phyloP scores from a whole-genome alignment of 2,888 invertebrate genomes.

The Mamestra brassicae region DNA sequence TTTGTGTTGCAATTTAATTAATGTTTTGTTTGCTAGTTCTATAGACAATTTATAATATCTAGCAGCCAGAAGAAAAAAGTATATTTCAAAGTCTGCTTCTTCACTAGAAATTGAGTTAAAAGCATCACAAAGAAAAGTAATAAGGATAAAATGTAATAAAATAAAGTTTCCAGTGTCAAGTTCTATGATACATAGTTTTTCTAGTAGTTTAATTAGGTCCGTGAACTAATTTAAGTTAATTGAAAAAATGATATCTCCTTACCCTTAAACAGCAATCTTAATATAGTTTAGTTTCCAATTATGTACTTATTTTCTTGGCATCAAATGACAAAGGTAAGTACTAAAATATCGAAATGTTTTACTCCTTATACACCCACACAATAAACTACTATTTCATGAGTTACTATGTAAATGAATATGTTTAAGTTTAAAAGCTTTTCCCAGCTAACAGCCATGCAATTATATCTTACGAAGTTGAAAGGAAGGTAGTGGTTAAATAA shows the following conservation, averaged over 20 bases:
- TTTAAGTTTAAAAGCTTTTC: background rate
- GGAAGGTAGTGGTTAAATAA: constrained; percentile 12
- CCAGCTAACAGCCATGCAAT: constrained; percentile 1
- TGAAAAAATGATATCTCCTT: background rate
- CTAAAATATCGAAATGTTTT: background rate
- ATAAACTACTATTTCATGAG: background rate
- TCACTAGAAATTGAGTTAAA: background rate
- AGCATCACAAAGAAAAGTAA: background rate
- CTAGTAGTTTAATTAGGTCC: background rate
- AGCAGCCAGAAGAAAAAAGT: background rate
- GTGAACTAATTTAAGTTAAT: background rate
- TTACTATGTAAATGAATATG: background rate
- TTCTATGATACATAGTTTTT: background rate
- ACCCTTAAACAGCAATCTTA: background rate
- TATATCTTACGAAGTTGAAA: background rate
- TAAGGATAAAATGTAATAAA: background rate
- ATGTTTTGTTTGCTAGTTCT: background rate
- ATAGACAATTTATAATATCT: background rate
- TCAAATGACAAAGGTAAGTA: background rate
- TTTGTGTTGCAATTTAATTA: background rate
- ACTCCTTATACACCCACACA: background rate
- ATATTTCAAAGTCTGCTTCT: background rate
- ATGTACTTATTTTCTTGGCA: background rate
- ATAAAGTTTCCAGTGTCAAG: too few species aligned
- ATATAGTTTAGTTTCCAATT: background rate